Evolutionary conservation across 2,888 invertebrate genomes (phyloP), one percentile per base, ranked within the genome.

Genomic region (Pinctada fucata): DNA sequence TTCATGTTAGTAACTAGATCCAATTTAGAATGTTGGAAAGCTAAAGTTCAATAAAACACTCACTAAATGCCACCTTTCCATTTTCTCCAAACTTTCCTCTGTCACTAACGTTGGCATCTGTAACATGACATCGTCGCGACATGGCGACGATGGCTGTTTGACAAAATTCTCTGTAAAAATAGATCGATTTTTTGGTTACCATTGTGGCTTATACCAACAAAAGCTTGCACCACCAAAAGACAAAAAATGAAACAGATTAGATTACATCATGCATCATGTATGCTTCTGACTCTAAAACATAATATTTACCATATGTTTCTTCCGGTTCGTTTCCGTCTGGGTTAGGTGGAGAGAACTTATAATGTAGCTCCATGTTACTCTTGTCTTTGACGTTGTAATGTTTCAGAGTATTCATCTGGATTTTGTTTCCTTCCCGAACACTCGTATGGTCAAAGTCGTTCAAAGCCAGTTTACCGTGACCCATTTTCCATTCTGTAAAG

Each of bases 401-500:
- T 31, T 82, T 79, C 6, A 87, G 78, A 2, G 85, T 85, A 70
- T 87, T 87, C 58, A 83, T 67, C 13, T 82, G 76, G 1, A 82
- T 67, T 80, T 82, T 81, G 3, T 69, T 69, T 31, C 83, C 84
- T 4, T 76, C 76, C 4, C 67, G 66, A 10, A 79, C 78, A 76
- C 80, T 84, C 0, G 82, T 85, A 6, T 78, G 79, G 71, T 85
- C 85, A 68, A 82, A 75, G 75, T 87, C 85, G 16, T 79, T 71
- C 47, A 87, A 65, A 6, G 71, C 45, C 47, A 84, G 69, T 48
- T 77, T 75, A 2, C 85, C 87, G 69, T 76, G 80, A 2, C 87
- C 87, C 48, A 74, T 75, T 65, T 84, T 82, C 87, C 85, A 87
- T 76, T 87, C 87, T 85, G 63, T 45, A 71, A 77, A 64, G 6